phyloP scores from a whole-genome alignment of 2,888 invertebrate species.

The Elgonia sp. region DNA sequence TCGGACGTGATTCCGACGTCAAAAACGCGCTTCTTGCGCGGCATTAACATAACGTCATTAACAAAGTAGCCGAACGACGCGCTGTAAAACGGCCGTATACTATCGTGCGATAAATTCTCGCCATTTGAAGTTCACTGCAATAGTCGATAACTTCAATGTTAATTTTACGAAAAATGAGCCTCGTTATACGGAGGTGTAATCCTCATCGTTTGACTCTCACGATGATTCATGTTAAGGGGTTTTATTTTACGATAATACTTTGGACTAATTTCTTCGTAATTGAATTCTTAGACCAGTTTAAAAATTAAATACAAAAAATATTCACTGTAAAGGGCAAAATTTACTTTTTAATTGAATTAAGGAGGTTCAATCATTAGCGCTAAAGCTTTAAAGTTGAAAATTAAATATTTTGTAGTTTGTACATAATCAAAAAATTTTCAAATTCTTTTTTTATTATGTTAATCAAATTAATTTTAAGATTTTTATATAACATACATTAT shows the following conservation, averaged over 20 bases:
- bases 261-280: conserved; percentile 31
- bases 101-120: conserved; percentile 68
- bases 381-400: no score
- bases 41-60: conserved; percentile 73
- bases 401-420: no score
- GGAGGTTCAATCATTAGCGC: no score
- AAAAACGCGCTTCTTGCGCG: conserved; percentile 64
- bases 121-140: conserved; percentile 69
- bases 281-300: neutral
- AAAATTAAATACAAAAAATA: no score
- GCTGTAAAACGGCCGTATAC: conserved; percentile 67
- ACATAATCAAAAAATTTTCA: no score
- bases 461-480: no score
- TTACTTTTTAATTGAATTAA: no score
- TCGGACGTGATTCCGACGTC: conserved; percentile 65
- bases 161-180: conserved; percentile 62
- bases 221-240: conserved; percentile 64
- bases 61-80: conserved; percentile 69
- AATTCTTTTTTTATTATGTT: no score
- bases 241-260: conserved; percentile 48
- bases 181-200: conserved; percentile 50
- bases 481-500: no score
- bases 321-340: no score
- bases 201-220: conserved; percentile 36
- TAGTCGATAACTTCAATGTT: conserved; percentile 68